Conservation (phyloP, 2,113 vertebrate species). For the Pholis gunnellus region DNA sequence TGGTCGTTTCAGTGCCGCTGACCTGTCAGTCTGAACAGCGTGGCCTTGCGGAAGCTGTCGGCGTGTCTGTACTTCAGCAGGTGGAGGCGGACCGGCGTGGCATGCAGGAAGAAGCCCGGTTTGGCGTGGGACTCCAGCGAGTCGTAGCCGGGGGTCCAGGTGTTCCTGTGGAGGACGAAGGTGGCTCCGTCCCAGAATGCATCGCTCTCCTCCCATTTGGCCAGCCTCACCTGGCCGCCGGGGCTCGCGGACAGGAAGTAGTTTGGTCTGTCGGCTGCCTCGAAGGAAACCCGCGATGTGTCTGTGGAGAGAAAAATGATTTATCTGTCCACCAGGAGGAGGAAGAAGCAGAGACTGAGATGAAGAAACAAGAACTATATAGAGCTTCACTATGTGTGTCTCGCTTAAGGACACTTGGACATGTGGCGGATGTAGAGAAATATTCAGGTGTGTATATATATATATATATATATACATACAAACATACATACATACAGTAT, state of each 20-base stretch:
- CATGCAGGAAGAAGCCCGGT: conserved; percentile 89
- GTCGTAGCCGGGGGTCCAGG: conserved; percentile 89
- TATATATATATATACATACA: too few species aligned
- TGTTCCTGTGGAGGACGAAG: conserved; percentile 90
- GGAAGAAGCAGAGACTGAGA: neutral
- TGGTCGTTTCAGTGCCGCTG: conserved; percentile 34
- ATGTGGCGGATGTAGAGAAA: too few species aligned
- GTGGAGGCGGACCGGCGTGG: conserved; percentile 77
- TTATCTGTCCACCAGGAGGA: neutral
- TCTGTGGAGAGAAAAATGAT: conserved; percentile 80
- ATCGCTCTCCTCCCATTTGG: conserved; percentile 87
- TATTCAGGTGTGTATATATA: too few species aligned
- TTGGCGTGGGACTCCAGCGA: conserved; percentile 91
- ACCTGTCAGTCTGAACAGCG: conserved; percentile 92
- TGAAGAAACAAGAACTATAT: too few species aligned
- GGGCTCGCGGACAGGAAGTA: conserved; percentile 87
- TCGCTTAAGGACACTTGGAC: too few species aligned
- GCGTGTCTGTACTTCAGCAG: conserved; percentile 88
- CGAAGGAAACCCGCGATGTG: conserved; percentile 90
- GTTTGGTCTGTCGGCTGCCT: conserved; percentile 92
- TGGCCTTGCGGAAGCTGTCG: conserved; percentile 88
- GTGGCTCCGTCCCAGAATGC: conserved; percentile 89
- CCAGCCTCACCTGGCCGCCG: conserved; percentile 84
- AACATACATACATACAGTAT: too few species aligned
- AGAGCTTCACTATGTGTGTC: too few species aligned